These are phyloP conservation scores for Addax nasomaculatus DNA, from an alignment of 2,113 vertebrate genomes.

Conservation along the genomic window DNA sequence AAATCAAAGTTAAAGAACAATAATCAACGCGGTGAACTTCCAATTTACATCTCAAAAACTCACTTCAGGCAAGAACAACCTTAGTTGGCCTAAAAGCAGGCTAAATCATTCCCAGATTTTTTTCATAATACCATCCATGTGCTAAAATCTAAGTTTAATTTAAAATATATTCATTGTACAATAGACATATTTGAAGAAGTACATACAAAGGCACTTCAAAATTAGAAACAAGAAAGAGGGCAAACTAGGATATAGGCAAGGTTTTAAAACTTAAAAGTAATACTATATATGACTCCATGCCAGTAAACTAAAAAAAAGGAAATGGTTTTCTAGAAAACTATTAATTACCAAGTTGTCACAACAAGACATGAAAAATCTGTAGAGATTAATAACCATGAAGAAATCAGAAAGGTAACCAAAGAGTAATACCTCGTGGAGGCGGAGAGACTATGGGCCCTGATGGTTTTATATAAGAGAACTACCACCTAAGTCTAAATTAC, in stretches of 20 bases:
- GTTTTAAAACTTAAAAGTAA: slow-evolving; percentile 37
- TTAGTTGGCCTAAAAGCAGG: slow-evolving; percentile 49
- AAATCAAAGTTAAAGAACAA: slow-evolving; percentile 51
- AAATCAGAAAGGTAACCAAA: not conserved
- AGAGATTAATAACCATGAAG: not conserved
- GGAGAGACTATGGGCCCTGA: not conserved
- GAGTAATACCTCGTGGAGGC: not conserved
- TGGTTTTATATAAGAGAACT: not conserved
- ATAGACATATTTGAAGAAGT: slow-evolving; percentile 53
- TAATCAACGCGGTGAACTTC: slow-evolving; percentile 52
- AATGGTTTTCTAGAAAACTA: slow-evolving; percentile 30
- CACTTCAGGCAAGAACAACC: slow-evolving; percentile 57
- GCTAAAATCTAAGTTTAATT: slow-evolving; percentile 57
- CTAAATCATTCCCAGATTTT: slow-evolving; percentile 69
- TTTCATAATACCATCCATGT: slow-evolving; percentile 68
- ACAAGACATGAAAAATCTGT: not conserved
- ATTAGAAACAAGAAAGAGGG: slow-evolving; percentile 28
- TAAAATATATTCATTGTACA: slow-evolving; percentile 63
- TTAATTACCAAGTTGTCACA: slow-evolving; percentile 5
- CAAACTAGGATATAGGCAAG: not conserved
- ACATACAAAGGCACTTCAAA: slow-evolving; percentile 20
- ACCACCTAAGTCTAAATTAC: not conserved
- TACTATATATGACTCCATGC: not conserved
- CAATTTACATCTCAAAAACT: slow-evolving; percentile 55
- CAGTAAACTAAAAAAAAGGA: slow-evolving; percentile 1